phyloP scores from a whole-genome alignment of 1,140 invertebrate species.

The Riptortus pedestris region DNA sequence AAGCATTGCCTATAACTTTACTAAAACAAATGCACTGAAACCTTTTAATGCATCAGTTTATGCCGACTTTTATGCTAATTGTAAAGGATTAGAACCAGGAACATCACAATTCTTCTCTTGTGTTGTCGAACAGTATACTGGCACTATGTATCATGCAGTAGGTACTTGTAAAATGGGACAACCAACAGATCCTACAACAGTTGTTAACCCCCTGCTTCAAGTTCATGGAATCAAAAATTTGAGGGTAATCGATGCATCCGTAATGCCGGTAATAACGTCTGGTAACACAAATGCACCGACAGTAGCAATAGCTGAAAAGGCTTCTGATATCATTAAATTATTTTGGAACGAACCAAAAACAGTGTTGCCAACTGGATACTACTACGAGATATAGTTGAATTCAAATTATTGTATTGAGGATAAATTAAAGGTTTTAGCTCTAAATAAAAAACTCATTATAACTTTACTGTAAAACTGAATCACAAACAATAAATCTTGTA shows the following conservation, averaged over 20 bases:
- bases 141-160: constrained; percentile 61
- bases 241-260: constrained; percentile 26
- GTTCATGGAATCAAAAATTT: constrained; percentile 16
- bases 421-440: no score
- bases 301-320: constrained; percentile 27
- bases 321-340: constrained; percentile 30
- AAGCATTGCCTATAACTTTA: constrained; percentile 43
- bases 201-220: constrained; percentile 37
- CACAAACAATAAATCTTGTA: no score
- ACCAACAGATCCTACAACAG: constrained; percentile 36
- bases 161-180: constrained; percentile 63
- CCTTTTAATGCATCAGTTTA: constrained; percentile 46
- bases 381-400: no score
- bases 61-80: constrained; percentile 46
- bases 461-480: no score
- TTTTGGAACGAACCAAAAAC: constrained; percentile 9
- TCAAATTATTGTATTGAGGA: no score
- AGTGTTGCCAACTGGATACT: no score
- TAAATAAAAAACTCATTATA: no score
- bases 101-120: constrained; percentile 47
- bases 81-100: constrained; percentile 41
- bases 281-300: constrained; percentile 27
- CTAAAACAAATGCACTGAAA: constrained; percentile 48
- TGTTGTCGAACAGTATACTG: constrained; percentile 20
- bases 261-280: constrained; percentile 24